Evolutionary conservation across 2,797 vertebrate genomes (phyloP).

Genomic region (Tachyglossus aculeatus): DNA sequence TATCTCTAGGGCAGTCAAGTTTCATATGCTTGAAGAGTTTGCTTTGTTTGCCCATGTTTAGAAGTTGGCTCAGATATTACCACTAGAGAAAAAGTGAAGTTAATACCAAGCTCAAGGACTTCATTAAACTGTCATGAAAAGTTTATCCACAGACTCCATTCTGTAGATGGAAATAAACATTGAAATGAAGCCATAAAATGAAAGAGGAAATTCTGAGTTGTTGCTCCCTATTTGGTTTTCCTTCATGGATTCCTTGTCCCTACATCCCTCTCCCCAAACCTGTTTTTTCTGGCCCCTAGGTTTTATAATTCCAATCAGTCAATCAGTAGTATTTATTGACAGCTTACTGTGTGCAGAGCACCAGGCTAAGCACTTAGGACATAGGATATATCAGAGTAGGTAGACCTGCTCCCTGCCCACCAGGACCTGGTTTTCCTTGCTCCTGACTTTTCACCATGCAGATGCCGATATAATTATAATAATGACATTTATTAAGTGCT

Average conservation of each 20-base stretch:
- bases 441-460: too few relatives aligned
- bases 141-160: background rate
- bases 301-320: too few relatives aligned
- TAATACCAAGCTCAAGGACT: conserved; percentile 11
- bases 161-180: background rate
- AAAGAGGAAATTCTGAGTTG: background rate
- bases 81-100: background rate
- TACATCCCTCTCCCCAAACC: background rate
- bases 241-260: background rate
- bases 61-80: background rate
- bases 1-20: background rate
- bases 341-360: too few relatives aligned
- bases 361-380: too few relatives aligned
- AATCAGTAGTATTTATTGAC: too few relatives aligned
- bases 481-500: too few relatives aligned
- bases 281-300: background rate
- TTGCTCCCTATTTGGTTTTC: background rate
- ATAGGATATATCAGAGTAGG: too few relatives aligned
- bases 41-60: background rate
- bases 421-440: too few relatives aligned
- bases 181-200: too few relatives aligned
- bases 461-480: too few relatives aligned
- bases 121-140: conserved; percentile 20
- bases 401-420: too few relatives aligned
- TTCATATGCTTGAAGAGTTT: conserved; percentile 8